Evolutionary conservation across 2,888 invertebrate species (phyloP).

Genomic region (Shargacucullia verbasci): DNA sequence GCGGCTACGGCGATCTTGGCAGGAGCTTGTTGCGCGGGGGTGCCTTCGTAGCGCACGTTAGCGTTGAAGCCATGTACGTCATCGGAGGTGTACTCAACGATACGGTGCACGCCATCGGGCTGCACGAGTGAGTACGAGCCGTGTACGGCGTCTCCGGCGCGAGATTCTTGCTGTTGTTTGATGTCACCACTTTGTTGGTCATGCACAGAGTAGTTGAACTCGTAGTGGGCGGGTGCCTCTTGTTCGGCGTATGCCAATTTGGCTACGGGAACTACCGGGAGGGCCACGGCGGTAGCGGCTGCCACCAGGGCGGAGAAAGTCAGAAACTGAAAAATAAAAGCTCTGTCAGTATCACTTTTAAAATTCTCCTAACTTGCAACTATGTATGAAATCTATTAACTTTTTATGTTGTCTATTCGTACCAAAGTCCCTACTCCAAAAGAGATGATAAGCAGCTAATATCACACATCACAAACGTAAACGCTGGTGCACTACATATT

Average conservation of each 20-base stretch:
- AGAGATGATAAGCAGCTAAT: too few species aligned
- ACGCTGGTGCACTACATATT: too few species aligned
- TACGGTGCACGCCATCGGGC: conserved; percentile 82
- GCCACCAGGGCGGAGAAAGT: conserved; percentile 64
- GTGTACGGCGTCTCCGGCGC: conserved; percentile 80
- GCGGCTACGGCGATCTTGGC: conserved; percentile 58
- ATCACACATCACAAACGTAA: too few species aligned
- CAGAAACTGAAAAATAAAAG: conserved; percentile 44
- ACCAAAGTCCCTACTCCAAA: too few species aligned
- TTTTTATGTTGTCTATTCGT: too few species aligned
- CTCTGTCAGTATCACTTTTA: conserved; percentile 1
- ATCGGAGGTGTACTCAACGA: conserved; percentile 84
- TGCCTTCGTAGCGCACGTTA: conserved; percentile 81
- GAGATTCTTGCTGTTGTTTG: conserved; percentile 83
- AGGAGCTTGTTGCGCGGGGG: conserved; percentile 65
- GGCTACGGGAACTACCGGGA: conserved; percentile 65
- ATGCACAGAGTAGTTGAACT: conserved; percentile 82
- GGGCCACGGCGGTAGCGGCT: conserved; percentile 67
- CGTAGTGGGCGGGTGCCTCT: conserved; percentile 80
- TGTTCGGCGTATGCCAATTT: conserved; percentile 70
- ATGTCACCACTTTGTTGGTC: conserved; percentile 83
- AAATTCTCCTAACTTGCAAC: background rate
- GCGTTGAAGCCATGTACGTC: conserved; percentile 84
- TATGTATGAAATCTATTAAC: too few species aligned
- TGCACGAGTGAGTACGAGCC: conserved; percentile 85